Evolutionary conservation across 2,113 vertebrate species (phyloP).

Genomic region (Egretta garzetta): DNA sequence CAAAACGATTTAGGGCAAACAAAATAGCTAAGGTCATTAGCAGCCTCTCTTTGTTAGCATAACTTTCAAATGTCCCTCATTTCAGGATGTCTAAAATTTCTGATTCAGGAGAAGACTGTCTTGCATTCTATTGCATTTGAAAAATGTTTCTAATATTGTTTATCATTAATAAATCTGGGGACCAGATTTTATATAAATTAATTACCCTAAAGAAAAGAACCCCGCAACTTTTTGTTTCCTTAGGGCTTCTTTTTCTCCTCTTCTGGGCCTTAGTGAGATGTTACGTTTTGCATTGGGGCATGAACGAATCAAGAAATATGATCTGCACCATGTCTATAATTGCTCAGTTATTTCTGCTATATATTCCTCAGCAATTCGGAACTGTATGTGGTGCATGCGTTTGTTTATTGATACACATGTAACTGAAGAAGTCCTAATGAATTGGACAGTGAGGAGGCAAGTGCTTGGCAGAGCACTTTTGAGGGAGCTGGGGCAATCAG

Average conservation of each 20-base stretch:
- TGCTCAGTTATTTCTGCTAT: background rate
- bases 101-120: background rate
- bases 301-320: background rate
- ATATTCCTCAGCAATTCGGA: background rate
- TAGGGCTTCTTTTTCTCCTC: background rate
- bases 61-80: background rate
- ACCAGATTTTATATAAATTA: background rate
- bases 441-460: background rate
- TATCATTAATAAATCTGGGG: background rate
- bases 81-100: background rate
- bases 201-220: background rate
- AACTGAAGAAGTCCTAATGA: background rate
- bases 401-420: background rate
- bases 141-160: background rate
- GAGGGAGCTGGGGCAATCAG: background rate
- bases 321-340: background rate
- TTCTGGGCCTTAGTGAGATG: background rate
- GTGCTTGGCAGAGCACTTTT: background rate
- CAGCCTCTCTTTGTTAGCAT: background rate
- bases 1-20: background rate
- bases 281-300: background rate
- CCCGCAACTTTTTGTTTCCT: background rate
- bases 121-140: background rate
- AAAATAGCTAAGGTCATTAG: background rate
- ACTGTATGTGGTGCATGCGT: accelerated